Evolutionary conservation across 1,140 invertebrate genomes (phyloP).

Genomic region (Bicyclus anynana): DNA sequence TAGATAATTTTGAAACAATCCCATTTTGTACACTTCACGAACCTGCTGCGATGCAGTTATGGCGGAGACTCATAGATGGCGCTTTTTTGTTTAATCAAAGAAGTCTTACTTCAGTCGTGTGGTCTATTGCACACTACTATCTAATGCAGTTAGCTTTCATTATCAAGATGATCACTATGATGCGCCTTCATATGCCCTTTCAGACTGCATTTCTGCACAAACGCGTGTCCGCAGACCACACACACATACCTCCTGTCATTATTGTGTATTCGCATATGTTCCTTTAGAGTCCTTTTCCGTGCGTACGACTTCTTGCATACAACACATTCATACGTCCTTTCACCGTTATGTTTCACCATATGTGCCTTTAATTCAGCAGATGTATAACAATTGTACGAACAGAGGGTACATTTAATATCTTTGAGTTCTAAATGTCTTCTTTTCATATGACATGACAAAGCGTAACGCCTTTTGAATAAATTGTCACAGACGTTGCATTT

Average conservation of each 20-base stretch:
- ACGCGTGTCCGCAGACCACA: slow-evolving; percentile 66
- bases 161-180: slow-evolving; percentile 16
- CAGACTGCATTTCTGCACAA: slow-evolving; percentile 57
- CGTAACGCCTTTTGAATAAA: slow-evolving; percentile 31
- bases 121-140: too few relatives aligned
- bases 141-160: background rate
- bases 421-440: slow-evolving; percentile 44
- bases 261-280: slow-evolving; percentile 82
- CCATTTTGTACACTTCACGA: too few relatives aligned
- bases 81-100: too few relatives aligned
- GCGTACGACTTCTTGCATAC: slow-evolving; percentile 80
- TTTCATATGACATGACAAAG: slow-evolving; percentile 36
- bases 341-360: slow-evolving; percentile 82
- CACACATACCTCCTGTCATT: slow-evolving; percentile 72
- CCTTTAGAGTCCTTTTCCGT: slow-evolving; percentile 81
- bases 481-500: slow-evolving; percentile 47
- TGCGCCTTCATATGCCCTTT: slow-evolving; percentile 51
- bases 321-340: slow-evolving; percentile 72
- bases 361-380: slow-evolving; percentile 62
- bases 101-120: too few relatives aligned
- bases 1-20: too few relatives aligned
- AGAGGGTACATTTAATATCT: slow-evolving; percentile 38
- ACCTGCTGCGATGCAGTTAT: too few relatives aligned
- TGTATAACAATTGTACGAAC: slow-evolving; percentile 43
- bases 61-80: too few relatives aligned